These are phyloP conservation scores for Pegoplata infirma DNA, from an alignment of 2,888 invertebrate genomes.

Conservation along the genomic window DNA sequence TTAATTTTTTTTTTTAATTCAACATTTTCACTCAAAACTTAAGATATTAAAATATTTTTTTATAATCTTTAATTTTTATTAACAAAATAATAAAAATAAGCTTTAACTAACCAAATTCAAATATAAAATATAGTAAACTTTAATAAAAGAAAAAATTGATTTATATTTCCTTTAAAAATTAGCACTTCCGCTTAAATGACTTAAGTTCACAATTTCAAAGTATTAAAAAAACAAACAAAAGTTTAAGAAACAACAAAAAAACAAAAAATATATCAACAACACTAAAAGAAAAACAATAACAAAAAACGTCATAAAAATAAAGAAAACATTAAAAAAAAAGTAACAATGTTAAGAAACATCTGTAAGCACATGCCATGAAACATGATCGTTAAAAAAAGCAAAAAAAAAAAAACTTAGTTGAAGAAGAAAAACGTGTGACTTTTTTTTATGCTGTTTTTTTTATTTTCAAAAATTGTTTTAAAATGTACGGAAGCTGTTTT, in stretches of 20 bases:
- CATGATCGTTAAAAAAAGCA: constrained; percentile 33
- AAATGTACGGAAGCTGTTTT: constrained; percentile 37
- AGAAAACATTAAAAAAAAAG: constrained; percentile 8
- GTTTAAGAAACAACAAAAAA: constrained; percentile 21
- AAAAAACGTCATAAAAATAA: constrained; percentile 25
- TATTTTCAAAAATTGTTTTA: background rate
- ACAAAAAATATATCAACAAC: constrained; percentile 1
- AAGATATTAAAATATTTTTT: too few species aligned
- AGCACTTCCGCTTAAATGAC: constrained; percentile 61
- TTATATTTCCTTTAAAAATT: constrained; percentile 62
- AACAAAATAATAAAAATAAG: too few species aligned
- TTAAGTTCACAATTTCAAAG: constrained; percentile 41
- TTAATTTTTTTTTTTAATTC: constrained; percentile 5
- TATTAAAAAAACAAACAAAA: constrained; percentile 49
- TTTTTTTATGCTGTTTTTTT: background rate
- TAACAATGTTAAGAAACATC: constrained; percentile 26
- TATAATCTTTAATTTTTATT: too few species aligned
- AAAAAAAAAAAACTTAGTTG: constrained; percentile 1
- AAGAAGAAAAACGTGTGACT: constrained; percentile 52
- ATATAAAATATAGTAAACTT: background rate
- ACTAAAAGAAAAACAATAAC: constrained; percentile 1
- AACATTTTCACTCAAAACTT: background rate
- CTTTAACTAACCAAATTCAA: too few species aligned
- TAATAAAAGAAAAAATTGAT: constrained; percentile 49
- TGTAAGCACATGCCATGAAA: constrained; percentile 58